Conservation (phyloP, 2,797 vertebrate species). For the Rhabdomys pumilio region DNA sequence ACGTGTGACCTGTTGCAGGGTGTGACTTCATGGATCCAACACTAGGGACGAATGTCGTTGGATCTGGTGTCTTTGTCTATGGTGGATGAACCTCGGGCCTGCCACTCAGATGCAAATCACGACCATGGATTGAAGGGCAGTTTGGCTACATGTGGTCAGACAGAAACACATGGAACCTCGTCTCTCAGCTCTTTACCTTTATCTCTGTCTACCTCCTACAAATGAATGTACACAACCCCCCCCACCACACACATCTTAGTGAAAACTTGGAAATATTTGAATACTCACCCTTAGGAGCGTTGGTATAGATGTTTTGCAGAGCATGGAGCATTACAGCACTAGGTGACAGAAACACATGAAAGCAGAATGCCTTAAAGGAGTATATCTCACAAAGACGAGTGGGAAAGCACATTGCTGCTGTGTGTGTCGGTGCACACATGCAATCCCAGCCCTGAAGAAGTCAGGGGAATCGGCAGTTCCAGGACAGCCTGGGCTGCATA, state of each 20-base stretch:
- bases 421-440: too few relatives aligned
- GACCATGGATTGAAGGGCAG: not conserved
- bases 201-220: not conserved
- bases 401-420: not conserved
- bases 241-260: not conserved
- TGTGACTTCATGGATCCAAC: not conserved
- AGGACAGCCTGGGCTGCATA: not conserved
- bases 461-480: not conserved
- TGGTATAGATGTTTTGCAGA: too few relatives aligned
- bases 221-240: not conserved
- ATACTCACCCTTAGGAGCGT: not conserved
- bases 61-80: not conserved
- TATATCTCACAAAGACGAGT: not conserved
- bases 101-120: not conserved
- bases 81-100: not conserved
- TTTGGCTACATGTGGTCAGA: not conserved
- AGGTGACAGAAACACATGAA: not conserved
- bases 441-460: not conserved
- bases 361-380: not conserved
- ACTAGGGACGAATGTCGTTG: not conserved
- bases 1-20: not conserved
- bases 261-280: not conserved
- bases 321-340: not conserved
- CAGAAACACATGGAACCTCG: accelerated
- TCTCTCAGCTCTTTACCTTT: not conserved